Base-by-base conservation (phyloP, 2,797 vertebrate genomes). In the Pyrocephalus nanus region DNA sequence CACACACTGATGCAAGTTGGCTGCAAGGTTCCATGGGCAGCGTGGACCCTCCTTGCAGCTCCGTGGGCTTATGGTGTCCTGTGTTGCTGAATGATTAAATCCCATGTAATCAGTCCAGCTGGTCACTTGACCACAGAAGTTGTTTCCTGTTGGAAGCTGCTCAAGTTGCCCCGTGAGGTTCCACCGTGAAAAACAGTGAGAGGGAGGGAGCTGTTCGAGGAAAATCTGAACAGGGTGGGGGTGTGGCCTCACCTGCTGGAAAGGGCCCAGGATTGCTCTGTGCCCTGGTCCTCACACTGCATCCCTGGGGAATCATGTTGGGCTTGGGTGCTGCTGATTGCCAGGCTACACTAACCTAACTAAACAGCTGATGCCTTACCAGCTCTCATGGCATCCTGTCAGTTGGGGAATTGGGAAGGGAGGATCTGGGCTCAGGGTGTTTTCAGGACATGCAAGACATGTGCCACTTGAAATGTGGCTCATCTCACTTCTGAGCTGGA, bases 361-460 rank as follows among this genome's bases (percentile, higher is more conserved):
- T 61, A 73, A 80, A 48, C 55, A 88, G 78, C 57, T 66, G 65
- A 62, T 90, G 75, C 54, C 69, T 73, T 48, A 74, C 50, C 69
- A 74, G 80, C 61, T 76, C 23, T 43, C 79, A 12, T 43, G 78
- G 67, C 92, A 91, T 45, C 65, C 36, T 91, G 55, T 70, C 90
- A 94, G 0, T 1, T 53, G 61, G 75, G 61, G 57, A 42, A 23
- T 1, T 29, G 38, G 45, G 57, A 73, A 64, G 58, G 57, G 43
- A 90, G 26, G 72, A 90, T 86, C 26, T 81, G 83, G 61, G 38
- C 57, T 83, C 54, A 29, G 90, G 86, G 79, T 94, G 57, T 61
- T 96, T 95, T 92, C 88, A 93, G 91, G 90, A 74, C 84, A 75
- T 50, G 50, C 23, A 71, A 93, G 76, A 90, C 48, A 55, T 76